Evolutionary conservation across 2,797 vertebrate genomes (phyloP).

Genomic region (Dendrocincla tyrannina): DNA sequence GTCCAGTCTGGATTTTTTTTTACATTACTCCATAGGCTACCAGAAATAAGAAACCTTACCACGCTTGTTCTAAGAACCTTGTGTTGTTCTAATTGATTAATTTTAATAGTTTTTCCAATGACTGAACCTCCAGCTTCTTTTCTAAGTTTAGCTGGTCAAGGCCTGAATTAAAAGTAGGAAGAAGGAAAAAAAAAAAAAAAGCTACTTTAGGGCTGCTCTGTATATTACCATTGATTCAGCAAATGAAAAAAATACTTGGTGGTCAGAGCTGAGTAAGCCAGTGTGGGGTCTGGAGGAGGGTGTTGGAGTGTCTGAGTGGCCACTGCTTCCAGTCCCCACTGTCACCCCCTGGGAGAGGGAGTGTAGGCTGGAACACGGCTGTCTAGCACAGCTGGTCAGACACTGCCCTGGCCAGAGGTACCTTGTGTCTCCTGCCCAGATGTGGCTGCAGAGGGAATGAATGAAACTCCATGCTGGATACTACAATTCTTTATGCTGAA

Average conservation of each 20-base stretch:
- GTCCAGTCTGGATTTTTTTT: not conserved
- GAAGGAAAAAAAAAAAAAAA: not conserved
- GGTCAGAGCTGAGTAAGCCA: not conserved
- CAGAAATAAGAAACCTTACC: not conserved
- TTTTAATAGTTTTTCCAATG: not conserved
- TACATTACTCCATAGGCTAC: not conserved
- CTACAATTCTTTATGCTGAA: not conserved
- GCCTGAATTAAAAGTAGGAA: not conserved
- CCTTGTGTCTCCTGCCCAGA: not conserved
- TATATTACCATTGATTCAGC: not conserved
- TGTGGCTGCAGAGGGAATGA: not conserved
- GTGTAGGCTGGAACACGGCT: rapidly evolving
- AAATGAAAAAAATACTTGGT: not conserved
- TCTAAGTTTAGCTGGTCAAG: not conserved
- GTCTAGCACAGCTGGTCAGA: not conserved
- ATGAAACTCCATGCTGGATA: rapidly evolving
- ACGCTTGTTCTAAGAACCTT: not conserved
- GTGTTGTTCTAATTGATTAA: not conserved
- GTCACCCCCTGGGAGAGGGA: rapidly evolving
- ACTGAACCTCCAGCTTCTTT: not conserved
- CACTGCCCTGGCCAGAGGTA: too few relatives aligned
- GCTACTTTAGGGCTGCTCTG: not conserved
- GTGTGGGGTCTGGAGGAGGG: rapidly evolving
- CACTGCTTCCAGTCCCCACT: not conserved
- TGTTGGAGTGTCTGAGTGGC: rapidly evolving